A percentile compares a stretch with the other conserved stretches of the same genome.
Evolutionary conservation across 2,113 vertebrate genomes (phyloP).

Genomic region (Neomonachus schauinslandi): DNA sequence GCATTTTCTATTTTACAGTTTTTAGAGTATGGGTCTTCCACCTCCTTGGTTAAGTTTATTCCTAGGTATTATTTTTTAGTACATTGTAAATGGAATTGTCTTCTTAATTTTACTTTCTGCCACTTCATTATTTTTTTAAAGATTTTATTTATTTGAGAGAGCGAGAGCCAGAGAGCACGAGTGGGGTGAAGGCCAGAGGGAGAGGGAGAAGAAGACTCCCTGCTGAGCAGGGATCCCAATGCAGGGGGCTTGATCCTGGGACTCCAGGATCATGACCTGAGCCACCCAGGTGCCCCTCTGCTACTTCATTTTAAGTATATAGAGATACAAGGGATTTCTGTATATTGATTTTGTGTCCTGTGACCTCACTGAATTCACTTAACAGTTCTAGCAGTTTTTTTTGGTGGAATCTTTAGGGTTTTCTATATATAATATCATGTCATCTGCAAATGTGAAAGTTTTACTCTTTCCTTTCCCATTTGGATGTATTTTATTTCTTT

Average conservation of each 20-base stretch:
- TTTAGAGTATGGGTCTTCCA: not conserved
- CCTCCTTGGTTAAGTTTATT: not conserved
- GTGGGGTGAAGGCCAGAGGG: not conserved
- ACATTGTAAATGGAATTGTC: not conserved
- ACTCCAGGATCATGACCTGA: not conserved
- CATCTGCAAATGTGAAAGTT: not conserved
- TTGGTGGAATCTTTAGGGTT: not conserved
- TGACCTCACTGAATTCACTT: not conserved
- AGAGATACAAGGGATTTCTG: not conserved
- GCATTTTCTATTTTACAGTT: not conserved
- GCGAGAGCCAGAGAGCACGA: not conserved
- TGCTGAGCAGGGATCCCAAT: not conserved
- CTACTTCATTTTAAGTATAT: not conserved
- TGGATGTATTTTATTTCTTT: not conserved
- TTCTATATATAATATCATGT: not conserved
- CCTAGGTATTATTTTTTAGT: not conserved
- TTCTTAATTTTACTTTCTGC: not conserved
- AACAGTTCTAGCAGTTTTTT: not conserved
- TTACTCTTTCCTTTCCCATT: not conserved
- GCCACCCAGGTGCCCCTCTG: not conserved
- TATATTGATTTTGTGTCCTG: not conserved
- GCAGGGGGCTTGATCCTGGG: not conserved
- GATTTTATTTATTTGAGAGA: not conserved
- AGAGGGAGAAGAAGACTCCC: not conserved
- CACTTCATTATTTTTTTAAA: not conserved